phyloP scores from a whole-genome alignment of 2,797 vertebrate species.

The Dryobates pubescens region DNA sequence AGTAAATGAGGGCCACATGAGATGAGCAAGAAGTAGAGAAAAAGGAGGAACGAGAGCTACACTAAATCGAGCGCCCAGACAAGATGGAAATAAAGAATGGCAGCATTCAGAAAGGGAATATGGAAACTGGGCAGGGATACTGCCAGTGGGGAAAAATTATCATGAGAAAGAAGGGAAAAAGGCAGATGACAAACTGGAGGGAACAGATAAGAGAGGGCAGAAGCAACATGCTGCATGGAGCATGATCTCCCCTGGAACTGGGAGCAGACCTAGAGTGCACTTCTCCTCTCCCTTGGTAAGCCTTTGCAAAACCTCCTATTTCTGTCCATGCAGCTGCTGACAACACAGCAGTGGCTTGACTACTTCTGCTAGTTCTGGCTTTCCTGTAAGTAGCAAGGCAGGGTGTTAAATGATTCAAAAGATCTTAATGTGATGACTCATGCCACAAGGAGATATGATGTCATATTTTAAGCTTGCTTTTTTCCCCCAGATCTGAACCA shows the following conservation, averaged over 20 bases:
- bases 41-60: background rate
- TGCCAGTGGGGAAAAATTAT: background rate
- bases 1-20: background rate
- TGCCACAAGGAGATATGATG: background rate
- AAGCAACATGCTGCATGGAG: background rate
- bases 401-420: background rate
- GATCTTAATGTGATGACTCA: background rate
- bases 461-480: background rate
- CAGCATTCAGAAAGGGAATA: background rate
- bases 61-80: background rate
- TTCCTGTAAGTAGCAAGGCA: background rate
- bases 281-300: background rate
- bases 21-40: background rate
- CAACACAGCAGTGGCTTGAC: background rate
- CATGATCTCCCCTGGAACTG: fast-evolving
- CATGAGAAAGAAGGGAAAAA: background rate
- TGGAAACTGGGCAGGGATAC: background rate
- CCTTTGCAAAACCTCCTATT: background rate
- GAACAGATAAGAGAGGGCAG: fast-evolving
- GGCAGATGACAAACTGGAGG: background rate
- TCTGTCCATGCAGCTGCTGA: fast-evolving
- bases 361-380: background rate
- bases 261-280: too few species aligned
- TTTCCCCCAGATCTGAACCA: background rate
- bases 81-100: background rate